Evolutionary conservation across 2,113 vertebrate species (phyloP), one percentile per base, ranked within the genome.

Genomic region (Cercopithecus mona): DNA sequence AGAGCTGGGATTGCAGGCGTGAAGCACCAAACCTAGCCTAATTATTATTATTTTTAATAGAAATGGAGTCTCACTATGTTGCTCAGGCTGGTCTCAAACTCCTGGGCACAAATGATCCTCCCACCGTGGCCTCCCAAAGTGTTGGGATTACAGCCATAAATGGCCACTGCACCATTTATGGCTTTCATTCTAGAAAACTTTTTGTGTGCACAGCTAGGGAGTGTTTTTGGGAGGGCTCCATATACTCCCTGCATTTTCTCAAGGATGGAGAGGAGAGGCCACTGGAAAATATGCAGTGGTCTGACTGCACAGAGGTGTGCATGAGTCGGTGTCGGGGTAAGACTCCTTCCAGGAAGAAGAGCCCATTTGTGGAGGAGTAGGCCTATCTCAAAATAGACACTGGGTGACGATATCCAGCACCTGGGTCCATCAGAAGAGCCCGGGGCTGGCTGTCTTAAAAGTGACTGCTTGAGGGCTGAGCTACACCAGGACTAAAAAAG

Each of bases 141-240:
- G 61, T 30, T 64, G 61, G 27, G 61, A 64, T 64, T 64, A 64
- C 5, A 30, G 61, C 27, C 61, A 30, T 64, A 30, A 30, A 30
- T 64, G 27, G 27, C 27, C 61, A 30, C 61, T 64, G 27, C 27
- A 13, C 61, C 27, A 6, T 64, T 30, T 64, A 30, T 88, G 70
- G 45, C 88, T 97, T 98, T 98, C 92, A 96, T 96, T 96, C 61
- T 84, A 96, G 70, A 81, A 96, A 93, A 55, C 8, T 43, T 93
- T 97, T 92, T 55, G 89, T 86, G 73, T 78, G 35, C 72, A 70
- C 40, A 91, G 61, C 32, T 80, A n/a, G 61, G 50, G 81, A 35
- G 80, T 88, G 70, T 94, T 80, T 25, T 2, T n/a, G 32, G 30
- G 30, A 32, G 68, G 57, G 40, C 9, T 94, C 22, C 85, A 32